A percentile compares a stretch with the other conserved stretches of the same genome.
phyloP scores from a whole-genome alignment of 2,797 vertebrate species.

The Liparis tanakae region DNA sequence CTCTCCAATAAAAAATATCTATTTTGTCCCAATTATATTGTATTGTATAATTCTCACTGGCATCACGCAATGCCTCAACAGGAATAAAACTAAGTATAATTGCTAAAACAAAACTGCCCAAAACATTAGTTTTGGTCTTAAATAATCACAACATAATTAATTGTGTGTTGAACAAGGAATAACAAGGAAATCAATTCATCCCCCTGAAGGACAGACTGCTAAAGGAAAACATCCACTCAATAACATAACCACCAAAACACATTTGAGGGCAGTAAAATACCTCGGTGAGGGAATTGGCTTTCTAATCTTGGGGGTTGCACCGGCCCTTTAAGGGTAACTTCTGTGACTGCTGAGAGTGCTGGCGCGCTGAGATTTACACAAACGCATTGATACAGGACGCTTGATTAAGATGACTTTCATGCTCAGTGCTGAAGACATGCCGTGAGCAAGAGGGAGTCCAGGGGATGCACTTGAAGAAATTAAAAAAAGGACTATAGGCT shows the following conservation, averaged over 20 bases:
- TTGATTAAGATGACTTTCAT: constrained; percentile 65
- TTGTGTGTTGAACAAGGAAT: constrained; percentile 10
- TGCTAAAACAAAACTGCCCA: neutral
- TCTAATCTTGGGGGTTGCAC: constrained; percentile 44
- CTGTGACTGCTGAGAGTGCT: constrained; percentile 59
- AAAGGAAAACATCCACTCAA: constrained; percentile 50
- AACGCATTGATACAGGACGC: constrained; percentile 44
- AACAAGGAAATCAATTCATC: constrained; percentile 42
- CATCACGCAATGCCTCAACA: neutral
- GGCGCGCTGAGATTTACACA: constrained; percentile 57
- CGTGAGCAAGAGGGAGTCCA: constrained; percentile 34
- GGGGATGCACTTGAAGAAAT: constrained; percentile 74
- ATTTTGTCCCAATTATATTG: neutral
- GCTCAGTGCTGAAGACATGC: constrained; percentile 43
- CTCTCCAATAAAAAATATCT: neutral
- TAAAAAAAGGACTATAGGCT: constrained; percentile 51
- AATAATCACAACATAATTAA: constrained; percentile 8
- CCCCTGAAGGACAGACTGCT: constrained; percentile 29
- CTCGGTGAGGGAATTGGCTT: constrained; percentile 54
- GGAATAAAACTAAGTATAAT: neutral
- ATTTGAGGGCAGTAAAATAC: constrained; percentile 44
- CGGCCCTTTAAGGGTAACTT: constrained; percentile 32
- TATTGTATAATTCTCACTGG: neutral
- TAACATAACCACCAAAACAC: constrained; percentile 57
- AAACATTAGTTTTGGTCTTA: constrained; percentile 19